Evolutionary conservation across 2,888 invertebrate genomes (phyloP).

Genomic region (Protodeltote pygarga): DNA sequence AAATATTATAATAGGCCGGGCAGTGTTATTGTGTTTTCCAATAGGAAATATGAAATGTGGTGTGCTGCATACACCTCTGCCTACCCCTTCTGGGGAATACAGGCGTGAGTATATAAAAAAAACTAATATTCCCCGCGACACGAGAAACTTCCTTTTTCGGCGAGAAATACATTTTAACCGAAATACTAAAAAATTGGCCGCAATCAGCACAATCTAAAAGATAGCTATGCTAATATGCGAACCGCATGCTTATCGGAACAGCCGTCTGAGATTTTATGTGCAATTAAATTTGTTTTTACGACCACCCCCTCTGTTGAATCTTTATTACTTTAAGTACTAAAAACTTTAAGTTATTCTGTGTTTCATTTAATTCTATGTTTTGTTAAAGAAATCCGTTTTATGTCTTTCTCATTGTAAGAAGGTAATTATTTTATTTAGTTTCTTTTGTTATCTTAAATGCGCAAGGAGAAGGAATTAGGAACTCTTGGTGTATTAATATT

Average conservation of each 20-base stretch:
- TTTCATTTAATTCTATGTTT: conserved; percentile 29
- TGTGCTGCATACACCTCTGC: no score
- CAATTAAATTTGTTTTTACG: conserved; percentile 55
- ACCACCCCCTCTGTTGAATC: conserved; percentile 39
- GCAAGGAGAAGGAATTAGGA: conserved; percentile 10
- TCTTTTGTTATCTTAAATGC: conserved; percentile 30
- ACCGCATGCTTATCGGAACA: conserved; percentile 48
- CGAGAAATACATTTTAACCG: no score
- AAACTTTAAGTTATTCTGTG: conserved; percentile 34
- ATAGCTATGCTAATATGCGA: conserved; percentile 64
- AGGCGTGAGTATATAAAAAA: no score
- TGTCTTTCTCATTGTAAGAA: conserved; percentile 27
- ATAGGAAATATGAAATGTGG: no score
- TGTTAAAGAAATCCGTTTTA: conserved; percentile 19
- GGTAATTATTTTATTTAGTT: conserved; percentile 28
- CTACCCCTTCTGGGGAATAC: no score
- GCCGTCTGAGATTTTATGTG: conserved; percentile 50
- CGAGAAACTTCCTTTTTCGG: no score
- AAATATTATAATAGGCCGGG: no score
- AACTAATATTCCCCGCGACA: no score
- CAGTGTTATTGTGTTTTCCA: no score
- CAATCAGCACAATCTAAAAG: conserved; percentile 62
- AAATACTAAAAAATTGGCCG: conserved; percentile 45
- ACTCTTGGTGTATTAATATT: no score
- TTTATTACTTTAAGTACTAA: conserved; percentile 43